Base-by-base conservation (phyloP, 1,140 invertebrate genomes). In the Bombus difficillimus region DNA sequence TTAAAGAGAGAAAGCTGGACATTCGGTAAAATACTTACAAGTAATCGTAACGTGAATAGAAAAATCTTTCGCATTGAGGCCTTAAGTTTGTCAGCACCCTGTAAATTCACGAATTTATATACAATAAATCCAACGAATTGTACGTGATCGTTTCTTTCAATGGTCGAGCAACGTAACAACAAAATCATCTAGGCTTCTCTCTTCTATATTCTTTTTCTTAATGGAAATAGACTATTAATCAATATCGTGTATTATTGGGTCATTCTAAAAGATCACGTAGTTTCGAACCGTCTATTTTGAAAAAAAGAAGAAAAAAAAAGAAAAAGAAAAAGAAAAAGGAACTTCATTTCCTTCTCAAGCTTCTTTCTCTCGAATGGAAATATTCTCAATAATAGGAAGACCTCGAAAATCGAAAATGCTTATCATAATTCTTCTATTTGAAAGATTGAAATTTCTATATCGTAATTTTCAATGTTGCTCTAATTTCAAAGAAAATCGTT, bases 41-140 rank as follows among this genome's bases (percentile, higher is more conserved):
- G 47, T 74, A 80, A 69, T 71, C 9, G 39, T 74, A 72, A 72
- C 53, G 32, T 43, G 39, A 72, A 80, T 85, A 79, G 75, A 85
- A 85, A 78, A 85, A 72, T 80, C 39, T 84, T n/a, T 53, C n/a
- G 28, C 37, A 12, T 79, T 64, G 68, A 80, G 83, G 76, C 83
- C 76, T 85, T 72, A 64, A 83, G 79, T 41, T 22, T 47, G 32
- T 72, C 83, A 80, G 76, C 83, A 80, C 83, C 76, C 76, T 84
- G 76, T 79, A 53, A 57, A 53, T 78, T 84, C 47, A 47, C 32
- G 32, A 28, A 64, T 69, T 41, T 53, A 39, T 53, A 53, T 53
- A 53, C 57, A 62, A 76, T 76, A 59, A 37, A 64, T 32, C n/a
- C 22, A 69, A 84, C 47, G 62, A 62, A 69, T 66, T 53, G 6